Evolutionary conservation across 1,140 invertebrate genomes (phyloP).

Genomic region (Drosophila sproati): DNA sequence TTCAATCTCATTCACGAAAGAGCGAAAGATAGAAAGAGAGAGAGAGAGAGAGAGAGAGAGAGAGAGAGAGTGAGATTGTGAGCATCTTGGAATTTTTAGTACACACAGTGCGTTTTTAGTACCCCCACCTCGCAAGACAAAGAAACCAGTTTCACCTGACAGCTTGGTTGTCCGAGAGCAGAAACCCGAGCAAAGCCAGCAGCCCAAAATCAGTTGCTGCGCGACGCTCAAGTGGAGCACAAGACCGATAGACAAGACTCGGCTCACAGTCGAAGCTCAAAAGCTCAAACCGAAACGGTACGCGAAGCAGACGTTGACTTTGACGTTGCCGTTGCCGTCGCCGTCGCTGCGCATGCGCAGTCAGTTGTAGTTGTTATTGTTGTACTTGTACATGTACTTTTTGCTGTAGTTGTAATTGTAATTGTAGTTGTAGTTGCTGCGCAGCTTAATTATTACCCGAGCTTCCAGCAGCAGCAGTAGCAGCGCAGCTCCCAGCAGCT

Average conservation of each 20-base stretch:
- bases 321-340: conserved; percentile 38
- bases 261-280: conserved; percentile 27
- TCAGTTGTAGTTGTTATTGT: conserved; percentile 20
- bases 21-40: conserved; percentile 40
- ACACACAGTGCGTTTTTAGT: conserved; percentile 59
- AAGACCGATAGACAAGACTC: conserved; percentile 34
- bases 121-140: conserved; percentile 15
- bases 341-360: conserved; percentile 61
- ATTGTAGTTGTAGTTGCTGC: conserved; percentile 48
- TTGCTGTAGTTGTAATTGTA: conserved; percentile 17
- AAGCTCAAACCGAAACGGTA: conserved; percentile 28
- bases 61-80: conserved; percentile 25
- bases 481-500: conserved; percentile 15
- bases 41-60: conserved; percentile 24
- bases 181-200: conserved; percentile 32
- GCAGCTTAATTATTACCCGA: conserved; percentile 68
- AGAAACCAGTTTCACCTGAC: conserved; percentile 62
- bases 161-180: conserved; percentile 9
- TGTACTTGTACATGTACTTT: conserved; percentile 27
- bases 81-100: conserved; percentile 74
- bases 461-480: conserved; percentile 4
- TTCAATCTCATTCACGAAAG: conserved; percentile 71
- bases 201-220: conserved; percentile 67
- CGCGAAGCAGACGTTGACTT: conserved; percentile 33
- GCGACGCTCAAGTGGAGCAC: conserved; percentile 71